Base-by-base conservation (phyloP, 1,140 invertebrate species). In the Ephestia elutella region DNA sequence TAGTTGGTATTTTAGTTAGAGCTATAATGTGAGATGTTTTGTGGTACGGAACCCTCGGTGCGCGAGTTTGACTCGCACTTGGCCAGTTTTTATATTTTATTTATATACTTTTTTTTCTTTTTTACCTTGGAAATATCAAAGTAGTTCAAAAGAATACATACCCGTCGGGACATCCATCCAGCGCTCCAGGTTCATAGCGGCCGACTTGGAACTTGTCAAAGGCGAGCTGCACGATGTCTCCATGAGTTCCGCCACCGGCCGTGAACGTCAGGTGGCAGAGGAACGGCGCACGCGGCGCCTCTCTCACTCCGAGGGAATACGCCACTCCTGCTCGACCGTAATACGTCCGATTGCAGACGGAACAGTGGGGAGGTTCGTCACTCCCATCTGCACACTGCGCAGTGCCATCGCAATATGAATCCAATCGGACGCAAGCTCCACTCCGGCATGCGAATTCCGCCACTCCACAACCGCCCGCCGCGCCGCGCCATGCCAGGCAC, bases 261-360 rank as follows among this genome's bases (percentile, higher is more conserved):
- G 95, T 96, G 84, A 96, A 96, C 51, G 95, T 96, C 66, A 97
- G 91, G 82, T 96, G 95, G 80, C 96, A 96, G 49, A 96, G 90
- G 84, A 96, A 96, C 2, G 95, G 95, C 70, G 96, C 91, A 59
- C 93, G 90, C 70, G 93, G 92, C 11, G 93, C 92, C 59, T 92
- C 92, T 59, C 92, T 90, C 66, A 96, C 90, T 62, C 92, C 91
- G 82, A 96, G 78, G 68, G 93, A 91, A 89, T 96, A 96, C 18
- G 95, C 95, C 70, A 93, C 92, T 49, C 94, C 94, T 65, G 94
- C 92, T 71, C 93, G 94, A n/a, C 95, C 95, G 81, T 96, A 96
- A 83, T 96, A 96, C 28, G 95, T 96, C 61, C 95, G 91, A 82
- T 96, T 96, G 88, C 95, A 96, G 44, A 94, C 94, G 89, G 90